Evolutionary conservation across 53 echinoderm and acorn worm genomes (phyloP), one percentile per base, ranked within the genome.

Genomic region (Paracentrotus lividus): DNA sequence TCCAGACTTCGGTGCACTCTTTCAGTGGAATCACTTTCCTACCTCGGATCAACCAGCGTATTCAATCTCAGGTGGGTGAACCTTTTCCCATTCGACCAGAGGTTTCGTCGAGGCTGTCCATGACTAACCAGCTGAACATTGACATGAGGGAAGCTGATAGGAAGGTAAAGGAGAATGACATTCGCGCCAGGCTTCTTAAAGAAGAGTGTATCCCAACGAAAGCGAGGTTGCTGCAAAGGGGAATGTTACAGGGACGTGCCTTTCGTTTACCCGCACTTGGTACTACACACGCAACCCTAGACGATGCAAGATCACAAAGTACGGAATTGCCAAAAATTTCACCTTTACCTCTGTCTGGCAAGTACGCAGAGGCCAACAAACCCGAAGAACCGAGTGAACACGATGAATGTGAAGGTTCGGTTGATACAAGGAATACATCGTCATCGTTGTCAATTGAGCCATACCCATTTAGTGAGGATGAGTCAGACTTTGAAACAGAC

Each of bases 41-140:
- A 7, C 88, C 54, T 34, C 27, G 34, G 57, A 57, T 88, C 13
- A 31, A 16, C 23, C 24, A 49, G 27, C 49, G 26, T 2, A 36
- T 10, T 6, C 14, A 88, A 9, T 31, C 88, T 33, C 53, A 54
- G 8, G 38, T 15, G 34, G 57, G 57, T 23, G 58, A 57, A 20
- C 51, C 88, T 57, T 88, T 88, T 57, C 88, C 88, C 33, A 57
- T 88, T n/a, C 57, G 88, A 56, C 51, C 51, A 20, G 88, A 88
- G n/a, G 57, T 88, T 5, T 38, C 57, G 2, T 53, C 88, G 29
- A 53, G 88, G 23, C 43, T 88, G 57, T 38, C 57, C 3, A 21
- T 88, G 72, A 21, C 32, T 16, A 85, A 26, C 49, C 85, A 85
- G 27, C 4, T 47, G 32, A 49, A 85, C 47, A 5, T 23, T n/a